These are phyloP conservation scores for Poecilobothrus nobilitatus DNA, from an alignment of 2,888 invertebrate genomes.

Conservation along the genomic window DNA sequence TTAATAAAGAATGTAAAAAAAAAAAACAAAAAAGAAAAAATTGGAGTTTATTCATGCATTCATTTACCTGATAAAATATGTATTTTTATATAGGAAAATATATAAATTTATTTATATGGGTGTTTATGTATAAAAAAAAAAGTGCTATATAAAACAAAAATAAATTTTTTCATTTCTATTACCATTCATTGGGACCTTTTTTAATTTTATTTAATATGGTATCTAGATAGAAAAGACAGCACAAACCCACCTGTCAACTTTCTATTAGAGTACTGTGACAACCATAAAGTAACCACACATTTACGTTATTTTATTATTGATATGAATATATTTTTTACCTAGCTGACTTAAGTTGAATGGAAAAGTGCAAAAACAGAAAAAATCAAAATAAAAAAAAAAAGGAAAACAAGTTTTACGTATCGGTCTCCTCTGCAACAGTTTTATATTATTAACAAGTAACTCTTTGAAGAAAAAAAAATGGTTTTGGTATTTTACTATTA, in stretches of 20 bases:
- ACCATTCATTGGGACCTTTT: not conserved
- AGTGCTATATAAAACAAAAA: too few species aligned
- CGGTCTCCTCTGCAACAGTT: not conserved
- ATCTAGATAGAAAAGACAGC: not conserved
- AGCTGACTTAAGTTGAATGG: not conserved
- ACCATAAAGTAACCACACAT: not conserved
- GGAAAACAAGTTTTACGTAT: not conserved
- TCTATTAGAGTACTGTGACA: constrained; percentile 12
- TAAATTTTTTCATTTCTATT: not conserved
- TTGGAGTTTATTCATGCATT: not conserved
- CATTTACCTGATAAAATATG: not conserved
- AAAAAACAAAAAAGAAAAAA: not conserved
- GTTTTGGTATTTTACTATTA: not conserved
- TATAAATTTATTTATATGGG: not conserved
- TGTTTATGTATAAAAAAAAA: too few species aligned
- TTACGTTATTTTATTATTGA: not conserved
- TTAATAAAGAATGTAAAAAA: not conserved
- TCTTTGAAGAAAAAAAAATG: not conserved
- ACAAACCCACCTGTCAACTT: constrained; percentile 22
- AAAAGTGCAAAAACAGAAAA: not conserved
- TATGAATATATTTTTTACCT: not conserved
- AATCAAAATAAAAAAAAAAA: not conserved
- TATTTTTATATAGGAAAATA: not conserved
- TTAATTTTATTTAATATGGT: not conserved
- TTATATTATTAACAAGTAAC: not conserved